A percentile compares a stretch with the other conserved stretches of the same genome.
phyloP scores from a whole-genome alignment of 2,888 invertebrate genomes.

The Willowsia nigromaculata region DNA sequence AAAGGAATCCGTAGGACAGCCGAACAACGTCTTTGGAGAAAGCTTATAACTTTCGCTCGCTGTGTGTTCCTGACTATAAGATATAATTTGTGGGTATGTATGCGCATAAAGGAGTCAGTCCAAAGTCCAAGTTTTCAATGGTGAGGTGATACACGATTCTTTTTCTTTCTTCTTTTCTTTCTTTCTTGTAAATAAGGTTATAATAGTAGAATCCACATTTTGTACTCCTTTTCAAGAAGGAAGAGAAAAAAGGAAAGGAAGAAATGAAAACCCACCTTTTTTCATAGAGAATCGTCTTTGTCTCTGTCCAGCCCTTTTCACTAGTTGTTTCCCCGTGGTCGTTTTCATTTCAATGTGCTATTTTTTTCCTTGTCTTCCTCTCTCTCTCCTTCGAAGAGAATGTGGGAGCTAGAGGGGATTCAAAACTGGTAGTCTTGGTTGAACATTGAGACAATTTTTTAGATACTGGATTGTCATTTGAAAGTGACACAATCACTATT shows the following conservation, averaged over 20 bases:
- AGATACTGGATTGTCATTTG: slow-evolving; percentile 56
- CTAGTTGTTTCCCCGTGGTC: background rate
- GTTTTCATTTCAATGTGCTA: background rate
- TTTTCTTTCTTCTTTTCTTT: slow-evolving; percentile 1
- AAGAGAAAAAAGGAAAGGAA: background rate
- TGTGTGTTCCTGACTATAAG: background rate
- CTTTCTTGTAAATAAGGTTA: background rate
- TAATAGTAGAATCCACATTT: background rate
- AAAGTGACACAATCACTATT: slow-evolving; percentile 60
- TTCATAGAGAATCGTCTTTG: slow-evolving; percentile 32
- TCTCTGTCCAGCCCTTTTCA: slow-evolving; percentile 23
- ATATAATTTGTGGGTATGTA: background rate
- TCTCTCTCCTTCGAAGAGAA: background rate
- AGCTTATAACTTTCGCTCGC: slow-evolving; percentile 14
- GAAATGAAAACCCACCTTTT: slow-evolving; percentile 27
- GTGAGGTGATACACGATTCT: background rate
- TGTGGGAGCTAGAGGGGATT: background rate
- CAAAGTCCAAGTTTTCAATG: no score
- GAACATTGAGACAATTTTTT: slow-evolving; percentile 30
- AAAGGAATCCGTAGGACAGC: background rate
- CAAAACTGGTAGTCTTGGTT: slow-evolving; percentile 27
- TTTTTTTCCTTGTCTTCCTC: background rate
- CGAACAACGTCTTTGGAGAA: background rate
- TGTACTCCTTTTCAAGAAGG: background rate
- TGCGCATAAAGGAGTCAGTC: no score